Conservation (phyloP, 2,113 vertebrate genomes). For the Corythornis cristatus region DNA sequence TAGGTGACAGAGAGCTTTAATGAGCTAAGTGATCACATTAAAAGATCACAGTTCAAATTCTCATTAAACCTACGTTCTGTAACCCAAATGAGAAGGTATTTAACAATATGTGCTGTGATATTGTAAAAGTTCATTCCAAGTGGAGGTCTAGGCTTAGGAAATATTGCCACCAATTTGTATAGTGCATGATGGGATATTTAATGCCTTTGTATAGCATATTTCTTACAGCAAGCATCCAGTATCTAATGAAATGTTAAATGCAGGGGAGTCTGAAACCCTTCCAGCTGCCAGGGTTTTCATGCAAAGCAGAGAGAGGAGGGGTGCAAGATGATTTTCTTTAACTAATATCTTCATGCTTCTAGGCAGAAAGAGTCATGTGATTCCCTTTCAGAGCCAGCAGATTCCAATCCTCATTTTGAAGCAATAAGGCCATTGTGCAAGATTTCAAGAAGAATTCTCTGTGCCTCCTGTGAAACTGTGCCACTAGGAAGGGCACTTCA, state of each 20-base stretch:
- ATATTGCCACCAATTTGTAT: neutral
- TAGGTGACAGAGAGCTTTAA: constrained; percentile 39
- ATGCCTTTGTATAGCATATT: neutral
- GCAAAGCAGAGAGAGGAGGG: neutral
- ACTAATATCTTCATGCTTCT: neutral
- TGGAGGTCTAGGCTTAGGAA: neutral
- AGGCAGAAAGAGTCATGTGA: neutral
- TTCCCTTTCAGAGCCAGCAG: neutral
- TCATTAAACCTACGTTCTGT: neutral
- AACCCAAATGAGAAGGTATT: constrained; percentile 32
- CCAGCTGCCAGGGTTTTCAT: neutral
- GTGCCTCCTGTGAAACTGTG: neutral
- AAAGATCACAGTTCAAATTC: constrained; percentile 46
- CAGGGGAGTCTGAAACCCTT: neutral
- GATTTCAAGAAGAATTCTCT: neutral
- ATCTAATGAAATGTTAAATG: neutral
- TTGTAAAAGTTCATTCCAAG: neutral
- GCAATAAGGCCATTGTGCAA: neutral
- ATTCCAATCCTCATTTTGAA: neutral
- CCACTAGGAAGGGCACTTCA: neutral
- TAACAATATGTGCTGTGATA: neutral
- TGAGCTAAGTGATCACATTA: constrained; percentile 59
- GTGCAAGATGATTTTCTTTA: neutral
- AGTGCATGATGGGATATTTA: neutral
- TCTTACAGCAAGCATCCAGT: neutral